phyloP scores from a whole-genome alignment of 2,113 vertebrate genomes.

The Mus spicilegus region DNA sequence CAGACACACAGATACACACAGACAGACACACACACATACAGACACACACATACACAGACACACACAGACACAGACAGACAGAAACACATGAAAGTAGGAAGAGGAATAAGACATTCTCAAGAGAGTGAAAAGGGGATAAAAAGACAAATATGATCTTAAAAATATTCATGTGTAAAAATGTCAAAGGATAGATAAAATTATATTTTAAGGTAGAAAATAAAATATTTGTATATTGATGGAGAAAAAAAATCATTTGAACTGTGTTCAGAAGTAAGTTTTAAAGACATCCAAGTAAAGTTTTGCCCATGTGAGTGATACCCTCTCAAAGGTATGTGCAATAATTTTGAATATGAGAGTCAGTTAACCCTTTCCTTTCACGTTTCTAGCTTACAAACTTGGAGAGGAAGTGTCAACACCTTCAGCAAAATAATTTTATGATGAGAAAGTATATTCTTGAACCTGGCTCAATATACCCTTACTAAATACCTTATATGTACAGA shows the following conservation, averaged over 20 bases:
- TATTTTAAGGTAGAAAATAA: not conserved
- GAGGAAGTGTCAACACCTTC: conserved; percentile 96
- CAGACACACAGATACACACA: no score
- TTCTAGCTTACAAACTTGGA: conserved; percentile 96
- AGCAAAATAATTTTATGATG: conserved; percentile 99
- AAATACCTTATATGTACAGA: conserved; percentile 30
- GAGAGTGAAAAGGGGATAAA: not conserved
- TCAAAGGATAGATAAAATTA: not conserved
- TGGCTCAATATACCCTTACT: conserved; percentile 68
- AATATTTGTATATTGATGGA: not conserved
- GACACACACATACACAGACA: no score
- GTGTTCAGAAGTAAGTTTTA: not conserved
- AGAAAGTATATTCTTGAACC: conserved; percentile 98
- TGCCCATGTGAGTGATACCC: not conserved
- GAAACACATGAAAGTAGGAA: not conserved
- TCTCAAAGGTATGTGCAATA: not conserved
- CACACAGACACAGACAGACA: not conserved
- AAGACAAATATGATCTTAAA: not conserved
- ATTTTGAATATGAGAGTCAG: conserved; percentile 69
- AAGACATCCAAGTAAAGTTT: not conserved
- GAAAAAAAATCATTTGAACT: not conserved
- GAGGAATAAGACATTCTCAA: not conserved
- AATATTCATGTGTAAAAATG: no score
- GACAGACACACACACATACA: no score
- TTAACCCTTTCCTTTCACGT: conserved; percentile 74